Conservation (phyloP, 2,113 vertebrate genomes). For the Gymnobelideus leadbeateri region DNA sequence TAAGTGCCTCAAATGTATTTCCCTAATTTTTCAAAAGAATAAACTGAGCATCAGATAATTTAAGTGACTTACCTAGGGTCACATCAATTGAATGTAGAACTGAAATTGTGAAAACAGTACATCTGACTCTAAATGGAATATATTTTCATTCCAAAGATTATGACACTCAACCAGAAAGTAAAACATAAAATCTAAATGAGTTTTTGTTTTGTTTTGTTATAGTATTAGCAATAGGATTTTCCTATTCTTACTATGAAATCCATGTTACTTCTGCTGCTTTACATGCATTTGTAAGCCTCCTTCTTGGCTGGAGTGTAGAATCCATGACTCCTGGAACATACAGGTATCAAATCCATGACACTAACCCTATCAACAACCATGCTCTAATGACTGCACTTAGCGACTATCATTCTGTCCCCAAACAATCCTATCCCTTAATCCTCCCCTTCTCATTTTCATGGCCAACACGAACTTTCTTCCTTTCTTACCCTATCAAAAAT, state of each 20-base stretch:
- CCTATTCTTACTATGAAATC: background rate
- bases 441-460: background rate
- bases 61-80: background rate
- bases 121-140: background rate
- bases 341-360: background rate
- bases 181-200: background rate
- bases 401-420: background rate
- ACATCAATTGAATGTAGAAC: background rate
- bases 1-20: background rate
- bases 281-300: background rate
- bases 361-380: background rate
- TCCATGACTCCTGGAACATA: background rate
- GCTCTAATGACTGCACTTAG: background rate
- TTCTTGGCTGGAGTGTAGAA: background rate
- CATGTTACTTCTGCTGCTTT: background rate
- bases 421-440: background rate
- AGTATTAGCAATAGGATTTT: background rate
- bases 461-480: background rate
- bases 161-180: background rate
- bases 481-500: background rate
- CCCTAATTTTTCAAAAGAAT: background rate
- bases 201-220: background rate
- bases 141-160: background rate
- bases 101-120: background rate
- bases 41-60: background rate